Percentiles rank a stretch among this genome's conserved stretches.
These are phyloP conservation scores for Lamellibrachia luymesi DNA, from an alignment of 1,140 invertebrate species.

Conservation along the genomic window DNA sequence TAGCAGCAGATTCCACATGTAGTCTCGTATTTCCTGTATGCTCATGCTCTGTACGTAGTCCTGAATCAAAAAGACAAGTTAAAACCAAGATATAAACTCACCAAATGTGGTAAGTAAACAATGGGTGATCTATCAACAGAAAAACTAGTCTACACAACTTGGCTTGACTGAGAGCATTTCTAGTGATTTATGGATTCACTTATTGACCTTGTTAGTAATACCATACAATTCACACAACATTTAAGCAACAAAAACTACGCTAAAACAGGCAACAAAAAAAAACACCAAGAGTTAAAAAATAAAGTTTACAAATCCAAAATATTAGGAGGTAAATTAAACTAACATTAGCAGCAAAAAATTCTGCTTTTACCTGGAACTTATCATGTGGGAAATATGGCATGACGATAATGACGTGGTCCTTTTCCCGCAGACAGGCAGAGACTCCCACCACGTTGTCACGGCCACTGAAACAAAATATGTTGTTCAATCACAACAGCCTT, in stretches of 20 bases:
- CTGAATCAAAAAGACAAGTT: conserved; percentile 53
- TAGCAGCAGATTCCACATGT: conserved; percentile 79
- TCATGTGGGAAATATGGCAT: conserved; percentile 87
- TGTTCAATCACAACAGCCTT: neutral
- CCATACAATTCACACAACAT: too few species aligned
- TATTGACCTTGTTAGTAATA: too few species aligned
- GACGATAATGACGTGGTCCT: conserved; percentile 80
- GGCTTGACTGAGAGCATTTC: too few species aligned
- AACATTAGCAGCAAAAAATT: neutral
- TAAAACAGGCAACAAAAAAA: too few species aligned
- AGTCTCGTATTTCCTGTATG: conserved; percentile 71
- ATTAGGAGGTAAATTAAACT: neutral
- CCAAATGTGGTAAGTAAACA: too few species aligned
- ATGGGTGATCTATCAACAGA: too few species aligned
- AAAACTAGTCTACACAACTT: too few species aligned
- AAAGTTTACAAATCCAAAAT: too few species aligned
- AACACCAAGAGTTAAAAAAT: too few species aligned
- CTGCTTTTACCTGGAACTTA: conserved; percentile 64
- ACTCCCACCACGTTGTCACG: conserved; percentile 79
- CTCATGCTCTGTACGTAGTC: conserved; percentile 67
- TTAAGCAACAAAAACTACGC: too few species aligned
- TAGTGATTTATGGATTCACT: too few species aligned
- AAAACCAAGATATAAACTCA: neutral
- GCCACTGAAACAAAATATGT: conserved; percentile 62
- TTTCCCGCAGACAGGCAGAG: conserved; percentile 73